Evolutionary conservation across 2,113 vertebrate genomes (phyloP).

Genomic region (Pollachius pollachius): DNA sequence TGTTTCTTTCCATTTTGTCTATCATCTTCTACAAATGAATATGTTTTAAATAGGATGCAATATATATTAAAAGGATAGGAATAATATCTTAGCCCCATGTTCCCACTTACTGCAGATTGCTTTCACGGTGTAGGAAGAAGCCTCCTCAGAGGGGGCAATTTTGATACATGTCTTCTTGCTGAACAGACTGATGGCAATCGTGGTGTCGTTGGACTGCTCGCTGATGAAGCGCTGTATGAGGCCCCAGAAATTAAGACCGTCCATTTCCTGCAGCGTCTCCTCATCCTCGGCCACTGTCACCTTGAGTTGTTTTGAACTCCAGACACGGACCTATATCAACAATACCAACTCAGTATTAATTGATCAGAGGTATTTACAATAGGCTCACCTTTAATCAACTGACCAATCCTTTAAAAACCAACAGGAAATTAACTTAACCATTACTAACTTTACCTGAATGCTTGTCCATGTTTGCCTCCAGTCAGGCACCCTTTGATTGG

Average conservation of each 20-base stretch:
- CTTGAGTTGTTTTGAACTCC: constrained; percentile 80
- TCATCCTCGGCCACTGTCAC: constrained; percentile 84
- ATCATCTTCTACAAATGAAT: too few relatives aligned
- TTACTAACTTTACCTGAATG: constrained; percentile 75
- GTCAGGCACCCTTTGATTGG: constrained; percentile 69
- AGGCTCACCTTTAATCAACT: too few relatives aligned
- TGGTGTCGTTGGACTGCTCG: constrained; percentile 87
- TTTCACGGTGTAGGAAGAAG: constrained; percentile 70
- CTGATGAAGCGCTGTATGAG: constrained; percentile 78
- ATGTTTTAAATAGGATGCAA: too few relatives aligned
- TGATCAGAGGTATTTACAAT: background rate
- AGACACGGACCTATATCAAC: constrained; percentile 79
- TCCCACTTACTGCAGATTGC: constrained; percentile 77
- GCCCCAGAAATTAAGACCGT: constrained; percentile 79
- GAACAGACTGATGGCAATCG: constrained; percentile 81
- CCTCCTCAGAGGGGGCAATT: constrained; percentile 72
- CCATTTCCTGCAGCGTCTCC: constrained; percentile 83
- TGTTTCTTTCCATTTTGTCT: too few relatives aligned
- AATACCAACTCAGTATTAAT: background rate
- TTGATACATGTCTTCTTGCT: constrained; percentile 87
- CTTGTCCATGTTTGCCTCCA: constrained; percentile 91
- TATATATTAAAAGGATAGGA: too few relatives aligned
- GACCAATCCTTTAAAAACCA: too few relatives aligned
- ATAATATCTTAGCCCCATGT: too few relatives aligned
- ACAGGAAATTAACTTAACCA: background rate